Percentiles rank a stretch among this genome's conserved stretches.
Evolutionary conservation across 2,113 vertebrate species (phyloP).

Genomic region (Columbina picui): DNA sequence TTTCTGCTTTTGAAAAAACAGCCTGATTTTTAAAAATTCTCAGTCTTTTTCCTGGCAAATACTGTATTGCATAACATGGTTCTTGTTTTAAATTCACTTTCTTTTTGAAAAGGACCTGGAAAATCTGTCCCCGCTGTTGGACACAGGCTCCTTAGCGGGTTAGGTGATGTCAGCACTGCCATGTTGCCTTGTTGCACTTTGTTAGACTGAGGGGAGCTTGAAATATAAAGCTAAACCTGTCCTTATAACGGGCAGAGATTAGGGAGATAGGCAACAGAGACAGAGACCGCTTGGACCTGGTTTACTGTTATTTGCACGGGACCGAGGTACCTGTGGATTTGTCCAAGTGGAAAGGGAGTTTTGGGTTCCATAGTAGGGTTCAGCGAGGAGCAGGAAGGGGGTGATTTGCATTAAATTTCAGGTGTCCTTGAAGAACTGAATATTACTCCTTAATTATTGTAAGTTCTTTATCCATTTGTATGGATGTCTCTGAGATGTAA

Average conservation of each 20-base stretch:
- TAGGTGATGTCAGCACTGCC: background rate
- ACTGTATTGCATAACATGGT: accelerated
- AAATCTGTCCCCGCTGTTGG: background rate
- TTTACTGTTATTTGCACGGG: background rate
- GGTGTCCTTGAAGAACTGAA: background rate
- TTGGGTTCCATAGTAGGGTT: background rate
- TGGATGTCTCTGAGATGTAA: background rate
- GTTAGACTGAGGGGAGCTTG: background rate
- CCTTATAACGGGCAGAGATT: accelerated
- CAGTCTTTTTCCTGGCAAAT: background rate
- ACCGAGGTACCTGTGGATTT: too few relatives aligned
- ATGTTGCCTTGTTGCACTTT: accelerated
- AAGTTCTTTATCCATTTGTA: background rate
- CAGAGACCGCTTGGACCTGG: background rate
- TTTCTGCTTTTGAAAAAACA: background rate
- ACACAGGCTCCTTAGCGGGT: accelerated
- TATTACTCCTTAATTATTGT: background rate
- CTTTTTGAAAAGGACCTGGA: background rate
- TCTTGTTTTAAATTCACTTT: background rate
- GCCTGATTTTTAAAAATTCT: background rate
- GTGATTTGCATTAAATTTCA: background rate
- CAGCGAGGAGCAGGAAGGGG: background rate
- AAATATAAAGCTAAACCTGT: accelerated
- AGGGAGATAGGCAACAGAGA: background rate
- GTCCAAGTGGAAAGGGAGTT: background rate